Evolutionary conservation across 92 coral and sea anemone genomes (phyloP), one percentile per base, ranked within the genome.

Genomic region (Zoanthus solanderi): DNA sequence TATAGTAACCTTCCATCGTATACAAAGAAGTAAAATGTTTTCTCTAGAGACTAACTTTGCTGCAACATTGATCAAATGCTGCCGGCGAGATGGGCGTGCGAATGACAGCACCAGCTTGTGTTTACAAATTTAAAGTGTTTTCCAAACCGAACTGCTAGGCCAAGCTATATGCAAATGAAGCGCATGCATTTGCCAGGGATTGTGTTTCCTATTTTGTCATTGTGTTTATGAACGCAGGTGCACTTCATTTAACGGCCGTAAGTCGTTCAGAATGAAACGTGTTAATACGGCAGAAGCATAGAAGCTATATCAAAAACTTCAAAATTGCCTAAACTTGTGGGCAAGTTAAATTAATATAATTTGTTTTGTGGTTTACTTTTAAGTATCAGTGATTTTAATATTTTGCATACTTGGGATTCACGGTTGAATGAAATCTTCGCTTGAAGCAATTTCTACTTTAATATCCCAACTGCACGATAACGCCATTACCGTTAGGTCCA

Each of bases 1-100:
- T 92, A 52, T 90, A 90, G 47, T 81, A 81, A 23, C 57, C 75
- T 81, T 81, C 84, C 84, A 79, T 79, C 16, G 32, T 79, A 44
- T 46, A 50, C 17, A 69, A 5, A 7, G 84, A 23, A 37, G 42
- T 37, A 37, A 37, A 37, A 37, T 37, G 42, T 37, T 32, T 47
- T 28, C 57, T 31, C 8, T 7, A 32, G 72, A 15, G 5, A 60
- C 84, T 79, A 8, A 13, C 5, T 79, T 32, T 57, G 71, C 48
- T 30, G 14, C 71, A 16, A 66, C 57, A 79, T 79, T 42, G 84
- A 42, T 34, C 71, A 31, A 47, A 10, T 57, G 34, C 58, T 60
- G 6, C 53, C 9, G 29, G 69, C 8, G 13, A 31, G 63, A 69
- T 79, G 72, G 52, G 84, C 71, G 72, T 57, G 84, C 72, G 56